A percentile compares a stretch with the other conserved stretches of the same genome.
Evolutionary conservation across 2,797 vertebrate species (phyloP).

Genomic region (Hemibagrus guttatus): DNA sequence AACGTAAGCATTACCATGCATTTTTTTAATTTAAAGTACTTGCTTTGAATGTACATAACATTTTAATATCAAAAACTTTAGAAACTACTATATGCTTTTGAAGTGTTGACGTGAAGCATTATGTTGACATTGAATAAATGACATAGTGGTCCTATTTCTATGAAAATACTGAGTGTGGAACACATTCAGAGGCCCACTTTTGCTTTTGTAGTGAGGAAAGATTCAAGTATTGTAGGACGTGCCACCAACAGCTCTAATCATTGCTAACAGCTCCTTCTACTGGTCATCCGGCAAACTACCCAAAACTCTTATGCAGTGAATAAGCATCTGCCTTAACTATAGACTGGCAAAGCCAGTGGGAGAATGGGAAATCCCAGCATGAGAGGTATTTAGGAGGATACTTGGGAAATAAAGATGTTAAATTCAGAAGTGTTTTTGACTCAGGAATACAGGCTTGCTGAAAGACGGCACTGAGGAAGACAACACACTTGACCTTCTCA

Average conservation of each 20-base stretch:
- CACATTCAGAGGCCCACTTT: constrained; percentile 22
- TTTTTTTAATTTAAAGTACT: neutral
- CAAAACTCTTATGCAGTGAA: neutral
- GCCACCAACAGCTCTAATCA: constrained; percentile 49
- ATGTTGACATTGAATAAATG: neutral
- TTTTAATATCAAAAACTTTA: neutral
- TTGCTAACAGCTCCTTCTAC: constrained; percentile 79
- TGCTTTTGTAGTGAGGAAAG: constrained; percentile 31
- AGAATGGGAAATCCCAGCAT: constrained; percentile 32
- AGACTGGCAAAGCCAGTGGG: constrained; percentile 40
- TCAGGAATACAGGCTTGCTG: constrained; percentile 19
- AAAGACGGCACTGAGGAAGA: constrained; percentile 55
- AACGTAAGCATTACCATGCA: neutral
- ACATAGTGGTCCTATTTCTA: neutral
- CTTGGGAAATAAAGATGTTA: constrained; percentile 28
- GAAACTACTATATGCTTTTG: neutral
- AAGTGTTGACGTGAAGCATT: neutral
- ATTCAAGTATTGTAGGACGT: constrained; percentile 4
- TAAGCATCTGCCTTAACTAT: constrained; percentile 30
- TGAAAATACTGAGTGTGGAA: constrained; percentile 1
- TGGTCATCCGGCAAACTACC: constrained; percentile 59
- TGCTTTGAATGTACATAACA: neutral
- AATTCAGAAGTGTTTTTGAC: constrained; percentile 21
- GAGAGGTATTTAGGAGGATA: constrained; percentile 42
- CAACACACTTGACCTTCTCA: constrained; percentile 50